A percentile compares a stretch with the other conserved stretches of the same genome.
Evolutionary conservation across 2,888 invertebrate genomes (phyloP).

Genomic region (Zootermopsis nevadensis): DNA sequence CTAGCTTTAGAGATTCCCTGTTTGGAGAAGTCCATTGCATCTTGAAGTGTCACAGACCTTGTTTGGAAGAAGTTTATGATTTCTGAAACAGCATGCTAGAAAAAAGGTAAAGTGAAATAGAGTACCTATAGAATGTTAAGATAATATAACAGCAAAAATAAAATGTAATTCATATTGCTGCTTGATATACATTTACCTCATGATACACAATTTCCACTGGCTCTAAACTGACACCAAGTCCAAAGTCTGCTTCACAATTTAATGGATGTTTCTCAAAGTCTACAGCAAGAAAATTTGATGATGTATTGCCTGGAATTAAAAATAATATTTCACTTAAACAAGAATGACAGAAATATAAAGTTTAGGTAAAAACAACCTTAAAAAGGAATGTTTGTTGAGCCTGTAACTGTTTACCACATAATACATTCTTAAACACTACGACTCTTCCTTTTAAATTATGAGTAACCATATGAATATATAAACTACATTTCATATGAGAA

Average conservation of each 20-base stretch:
- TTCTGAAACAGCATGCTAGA: slow-evolving; percentile 78
- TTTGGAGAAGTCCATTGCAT: slow-evolving; percentile 61
- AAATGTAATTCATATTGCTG: not conserved
- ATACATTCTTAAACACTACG: no score
- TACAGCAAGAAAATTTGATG: slow-evolving; percentile 77
- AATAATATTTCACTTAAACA: not conserved
- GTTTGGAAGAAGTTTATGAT: slow-evolving; percentile 76
- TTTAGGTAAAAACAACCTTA: no score
- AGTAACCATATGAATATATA: not conserved
- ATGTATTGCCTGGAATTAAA: slow-evolving; percentile 66
- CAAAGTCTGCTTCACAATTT: slow-evolving; percentile 74
- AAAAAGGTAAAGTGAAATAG: slow-evolving; percentile 52
- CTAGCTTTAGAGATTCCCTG: slow-evolving; percentile 60
- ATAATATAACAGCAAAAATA: not conserved
- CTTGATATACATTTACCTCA: slow-evolving; percentile 68
- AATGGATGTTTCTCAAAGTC: slow-evolving; percentile 80
- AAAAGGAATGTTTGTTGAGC: no score
- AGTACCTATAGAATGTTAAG: not conserved
- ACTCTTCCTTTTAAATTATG: no score
- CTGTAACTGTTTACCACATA: no score
- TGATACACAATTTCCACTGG: slow-evolving; percentile 82
- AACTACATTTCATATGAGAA: no score
- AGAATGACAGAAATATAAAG: no score
- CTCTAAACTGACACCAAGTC: slow-evolving; percentile 75
- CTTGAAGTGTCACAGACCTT: slow-evolving; percentile 65